phyloP scores from a whole-genome alignment of 2,888 invertebrate genomes.

The Gonocerus acuteangulatus region DNA sequence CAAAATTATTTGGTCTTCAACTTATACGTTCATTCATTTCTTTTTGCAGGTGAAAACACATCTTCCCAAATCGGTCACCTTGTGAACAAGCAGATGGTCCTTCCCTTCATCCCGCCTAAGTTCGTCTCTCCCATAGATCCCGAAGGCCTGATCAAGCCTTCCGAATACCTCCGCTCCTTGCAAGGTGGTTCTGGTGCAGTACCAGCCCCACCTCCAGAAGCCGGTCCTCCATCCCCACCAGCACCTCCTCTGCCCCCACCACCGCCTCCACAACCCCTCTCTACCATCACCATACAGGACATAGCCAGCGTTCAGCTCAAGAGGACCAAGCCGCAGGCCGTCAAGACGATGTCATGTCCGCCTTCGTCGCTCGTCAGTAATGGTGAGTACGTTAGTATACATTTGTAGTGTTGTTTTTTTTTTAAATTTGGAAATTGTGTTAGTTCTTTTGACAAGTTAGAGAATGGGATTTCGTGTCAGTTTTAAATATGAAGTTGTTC shows the following conservation, averaged over 20 bases:
- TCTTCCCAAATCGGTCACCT: constrained; percentile 42
- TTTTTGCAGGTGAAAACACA: constrained; percentile 5
- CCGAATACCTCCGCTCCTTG: constrained; percentile 82
- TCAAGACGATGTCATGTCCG: constrained; percentile 79
- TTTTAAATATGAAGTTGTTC: too few relatives aligned
- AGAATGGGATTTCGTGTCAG: neutral
- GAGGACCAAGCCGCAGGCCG: constrained; percentile 60
- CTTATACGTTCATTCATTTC: too few relatives aligned
- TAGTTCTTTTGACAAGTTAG: neutral
- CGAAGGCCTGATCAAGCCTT: constrained; percentile 82
- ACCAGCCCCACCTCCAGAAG: constrained; percentile 30
- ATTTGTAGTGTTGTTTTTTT: too few relatives aligned
- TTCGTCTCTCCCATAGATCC: constrained; percentile 65
- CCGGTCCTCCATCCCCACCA: constrained; percentile 49
- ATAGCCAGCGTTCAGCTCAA: constrained; percentile 74
- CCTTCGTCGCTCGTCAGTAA: constrained; percentile 41
- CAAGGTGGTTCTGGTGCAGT: constrained; percentile 43
- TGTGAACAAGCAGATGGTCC: constrained; percentile 75
- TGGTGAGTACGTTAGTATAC: neutral
- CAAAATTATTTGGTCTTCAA: too few relatives aligned
- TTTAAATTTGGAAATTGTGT: too few relatives aligned
- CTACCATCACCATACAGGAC: constrained; percentile 80
- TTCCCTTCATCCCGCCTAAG: constrained; percentile 86
- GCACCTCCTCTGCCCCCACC: constrained; percentile 41
- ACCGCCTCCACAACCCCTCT: constrained; percentile 63